Evolutionary conservation across 2,888 invertebrate species (phyloP), one percentile per base, ranked within the genome.

Genomic region (Aphodius granarius): DNA sequence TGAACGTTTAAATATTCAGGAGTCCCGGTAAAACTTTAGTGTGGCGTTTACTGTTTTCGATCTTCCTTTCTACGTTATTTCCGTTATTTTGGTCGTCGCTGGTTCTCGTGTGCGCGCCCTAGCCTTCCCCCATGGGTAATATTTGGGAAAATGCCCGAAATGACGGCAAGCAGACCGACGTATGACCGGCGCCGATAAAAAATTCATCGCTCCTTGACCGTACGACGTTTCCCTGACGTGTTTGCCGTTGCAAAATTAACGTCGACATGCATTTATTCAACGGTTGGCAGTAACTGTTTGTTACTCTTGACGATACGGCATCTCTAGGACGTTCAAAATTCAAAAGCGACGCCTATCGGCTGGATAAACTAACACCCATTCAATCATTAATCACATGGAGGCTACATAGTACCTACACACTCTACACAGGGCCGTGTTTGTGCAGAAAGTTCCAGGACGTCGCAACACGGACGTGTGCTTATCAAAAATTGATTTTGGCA

Each of bases 141-240:
- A 68, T 68, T 68, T 68, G 68, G 21, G 68, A 68, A 68, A 21
- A 68, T 22, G 68, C 22, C 68, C 68, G 68, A 68, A 68, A 68
- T 68, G 68, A 68, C 68, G 68, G 22, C 19, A 19, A 19, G 43
- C 43, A 1, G 43, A 43, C 43, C 43, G 43, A 43, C 68, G 68
- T 20, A 21, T 22, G 68, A 22, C 20, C 66, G 18, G 9, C n/a
- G 68, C 22, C 16, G 21, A n/a, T 68, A 22, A 68, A 68, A 68
- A 68, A 68, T 68, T 68, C 68, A 68, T 68, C 68, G 68, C 68
- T 19, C 19, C 68, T 68, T 68, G 68, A 68, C 68, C 68, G 68
- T 9, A 68, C n/a, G 68, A 20, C 68, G 68, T 20, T 3, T 43
- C 68, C 68, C 68, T 20, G 68, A 43, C 13, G 43, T 43, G 43